These are phyloP conservation scores for Cynopterus sphinx DNA, from an alignment of 2,797 vertebrate species.

Conservation along the genomic window DNA sequence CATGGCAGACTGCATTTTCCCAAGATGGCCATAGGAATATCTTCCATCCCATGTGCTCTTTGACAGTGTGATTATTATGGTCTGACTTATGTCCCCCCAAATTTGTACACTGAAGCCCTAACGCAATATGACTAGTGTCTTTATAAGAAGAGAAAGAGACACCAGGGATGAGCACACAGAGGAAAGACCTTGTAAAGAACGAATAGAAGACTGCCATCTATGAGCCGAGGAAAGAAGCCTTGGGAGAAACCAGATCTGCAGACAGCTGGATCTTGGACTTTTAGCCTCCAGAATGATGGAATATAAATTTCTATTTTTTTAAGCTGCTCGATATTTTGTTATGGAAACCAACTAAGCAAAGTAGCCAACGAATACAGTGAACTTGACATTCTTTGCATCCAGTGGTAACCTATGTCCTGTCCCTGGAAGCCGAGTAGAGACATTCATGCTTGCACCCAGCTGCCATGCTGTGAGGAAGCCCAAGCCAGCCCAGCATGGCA, in stretches of 20 bases:
- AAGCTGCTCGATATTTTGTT: not conserved
- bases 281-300: not conserved
- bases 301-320: not conserved
- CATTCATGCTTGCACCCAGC: not conserved
- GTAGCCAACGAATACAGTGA: not conserved
- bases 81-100: not conserved
- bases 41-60: not conserved
- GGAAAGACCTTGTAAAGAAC: not conserved
- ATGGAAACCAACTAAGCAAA: not conserved
- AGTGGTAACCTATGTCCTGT: not conserved
- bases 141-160: not conserved
- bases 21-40: not conserved
- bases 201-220: not conserved
- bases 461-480: not conserved
- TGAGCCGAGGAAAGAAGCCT: not conserved
- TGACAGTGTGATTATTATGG: not conserved
- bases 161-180: rapidly evolving
- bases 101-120: not conserved
- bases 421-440: not conserved
- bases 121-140: not conserved
- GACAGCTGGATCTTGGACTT: not conserved
- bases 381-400: not conserved
- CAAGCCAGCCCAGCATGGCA: not conserved
- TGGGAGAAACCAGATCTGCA: not conserved
- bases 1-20: not conserved